A percentile compares a stretch with the other conserved stretches of the same genome.
Conservation (phyloP, 2,888 invertebrate genomes). For the Dynastes maya region DNA sequence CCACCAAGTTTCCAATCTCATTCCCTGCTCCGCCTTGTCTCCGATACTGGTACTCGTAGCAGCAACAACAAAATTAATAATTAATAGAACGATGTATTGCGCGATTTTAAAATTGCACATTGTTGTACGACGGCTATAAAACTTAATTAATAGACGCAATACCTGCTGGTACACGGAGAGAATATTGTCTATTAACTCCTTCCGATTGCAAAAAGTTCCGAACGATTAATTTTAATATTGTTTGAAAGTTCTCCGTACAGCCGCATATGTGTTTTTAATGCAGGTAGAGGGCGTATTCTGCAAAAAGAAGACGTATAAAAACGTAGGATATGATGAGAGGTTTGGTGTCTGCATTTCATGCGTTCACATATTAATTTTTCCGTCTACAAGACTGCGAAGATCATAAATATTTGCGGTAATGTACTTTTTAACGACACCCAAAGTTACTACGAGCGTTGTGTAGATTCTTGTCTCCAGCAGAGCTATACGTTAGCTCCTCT, state of each 20-base stretch:
- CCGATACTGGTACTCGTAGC: neutral
- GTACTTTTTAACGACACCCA: constrained; percentile 12
- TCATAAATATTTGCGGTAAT: constrained; percentile 22
- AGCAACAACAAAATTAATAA: constrained; percentile 14
- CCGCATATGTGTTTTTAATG: neutral
- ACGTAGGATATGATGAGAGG: neutral
- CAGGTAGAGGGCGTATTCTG: neutral
- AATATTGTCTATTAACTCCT: constrained; percentile 1
- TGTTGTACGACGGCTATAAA: constrained; percentile 8
- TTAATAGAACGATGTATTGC: constrained; percentile 6
- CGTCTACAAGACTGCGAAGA: constrained; percentile 23
- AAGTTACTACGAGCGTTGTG: neutral
- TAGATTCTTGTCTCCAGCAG: neutral
- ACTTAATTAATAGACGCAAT: constrained; percentile 28
- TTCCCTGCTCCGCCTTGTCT: neutral
- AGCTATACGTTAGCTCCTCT: neutral
- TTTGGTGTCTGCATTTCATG: constrained; percentile 1
- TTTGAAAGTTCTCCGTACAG: constrained; percentile 6
- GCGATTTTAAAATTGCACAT: constrained; percentile 18
- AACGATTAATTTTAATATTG: constrained; percentile 14
- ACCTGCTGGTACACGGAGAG: constrained; percentile 15
- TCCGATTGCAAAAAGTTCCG: neutral
- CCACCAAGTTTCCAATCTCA: constrained; percentile 5
- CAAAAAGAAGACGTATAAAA: constrained; percentile 7
- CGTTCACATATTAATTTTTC: constrained; percentile 28